Conservation (phyloP, 2,113 vertebrate genomes). For the Sander vitreus region DNA sequence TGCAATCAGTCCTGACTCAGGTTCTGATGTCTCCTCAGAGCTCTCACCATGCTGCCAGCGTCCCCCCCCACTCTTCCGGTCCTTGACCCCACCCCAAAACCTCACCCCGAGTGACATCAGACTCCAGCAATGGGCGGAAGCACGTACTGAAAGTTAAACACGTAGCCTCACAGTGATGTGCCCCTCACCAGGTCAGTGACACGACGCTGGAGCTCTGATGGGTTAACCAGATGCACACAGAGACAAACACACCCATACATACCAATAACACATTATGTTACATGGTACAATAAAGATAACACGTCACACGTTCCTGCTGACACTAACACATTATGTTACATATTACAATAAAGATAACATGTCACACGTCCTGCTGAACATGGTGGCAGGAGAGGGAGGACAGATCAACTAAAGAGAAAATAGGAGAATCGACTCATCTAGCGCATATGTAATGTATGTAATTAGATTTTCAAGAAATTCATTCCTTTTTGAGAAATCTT, state of each 20-base stretch:
- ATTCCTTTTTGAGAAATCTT: neutral
- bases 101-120: slow-evolving; percentile 68
- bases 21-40: slow-evolving; percentile 7
- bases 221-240: slow-evolving; percentile 77
- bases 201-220: slow-evolving; percentile 62
- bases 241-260: slow-evolving; percentile 45
- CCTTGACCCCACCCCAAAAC: slow-evolving; percentile 1
- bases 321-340: slow-evolving; percentile 27
- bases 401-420: neutral
- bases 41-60: slow-evolving; percentile 21
- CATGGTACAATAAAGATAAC: slow-evolving; percentile 21
- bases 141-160: slow-evolving; percentile 32
- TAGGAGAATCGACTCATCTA: neutral
- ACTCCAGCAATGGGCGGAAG: slow-evolving; percentile 60
- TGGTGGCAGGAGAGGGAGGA: slow-evolving; percentile 30
- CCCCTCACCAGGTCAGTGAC: slow-evolving; percentile 59
- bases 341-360: slow-evolving; percentile 20
- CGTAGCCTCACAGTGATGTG: slow-evolving; percentile 45
- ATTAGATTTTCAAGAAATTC: neutral
- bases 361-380: slow-evolving; percentile 2
- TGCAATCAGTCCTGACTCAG: slow-evolving; percentile 2
- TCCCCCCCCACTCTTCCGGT: neutral
- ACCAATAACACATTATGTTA: slow-evolving; percentile 35
- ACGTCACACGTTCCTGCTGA: slow-evolving; percentile 4
- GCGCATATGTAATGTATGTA: neutral